Conservation (phyloP, 2,113 vertebrate genomes). For the Corynorhinus townsendii region DNA sequence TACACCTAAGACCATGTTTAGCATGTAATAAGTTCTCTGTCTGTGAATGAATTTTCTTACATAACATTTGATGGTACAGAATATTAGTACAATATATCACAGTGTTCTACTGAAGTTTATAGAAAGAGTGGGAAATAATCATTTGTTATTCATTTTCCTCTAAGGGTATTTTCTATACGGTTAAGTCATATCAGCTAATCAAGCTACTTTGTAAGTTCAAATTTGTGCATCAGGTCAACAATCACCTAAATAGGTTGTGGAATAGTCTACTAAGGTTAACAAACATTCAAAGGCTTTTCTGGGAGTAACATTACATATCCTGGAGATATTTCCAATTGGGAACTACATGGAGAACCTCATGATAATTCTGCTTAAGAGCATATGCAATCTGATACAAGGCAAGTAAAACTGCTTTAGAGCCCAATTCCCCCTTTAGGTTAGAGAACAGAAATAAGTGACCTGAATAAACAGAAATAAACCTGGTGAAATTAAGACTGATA, state of each 20-base stretch:
- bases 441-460: neutral
- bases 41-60: neutral
- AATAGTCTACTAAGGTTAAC: neutral
- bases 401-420: neutral
- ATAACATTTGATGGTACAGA: neutral
- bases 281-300: neutral
- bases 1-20: neutral
- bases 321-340: neutral
- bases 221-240: neutral
- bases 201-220: neutral
- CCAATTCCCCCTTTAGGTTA: neutral
- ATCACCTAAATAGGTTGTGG: neutral
- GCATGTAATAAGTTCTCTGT: neutral
- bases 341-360: neutral
- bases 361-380: neutral
- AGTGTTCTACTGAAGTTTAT: neutral
- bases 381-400: neutral
- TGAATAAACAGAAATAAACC: neutral
- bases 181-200: neutral
- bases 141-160: neutral
- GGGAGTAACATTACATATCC: neutral
- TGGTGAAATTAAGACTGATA: slow-evolving; percentile 2
- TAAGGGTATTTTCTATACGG: neutral
- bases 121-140: neutral
- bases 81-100: neutral